Evolutionary conservation across 2,888 invertebrate species (phyloP), one percentile per base, ranked within the genome.

Genomic region (Amiota minor): DNA sequence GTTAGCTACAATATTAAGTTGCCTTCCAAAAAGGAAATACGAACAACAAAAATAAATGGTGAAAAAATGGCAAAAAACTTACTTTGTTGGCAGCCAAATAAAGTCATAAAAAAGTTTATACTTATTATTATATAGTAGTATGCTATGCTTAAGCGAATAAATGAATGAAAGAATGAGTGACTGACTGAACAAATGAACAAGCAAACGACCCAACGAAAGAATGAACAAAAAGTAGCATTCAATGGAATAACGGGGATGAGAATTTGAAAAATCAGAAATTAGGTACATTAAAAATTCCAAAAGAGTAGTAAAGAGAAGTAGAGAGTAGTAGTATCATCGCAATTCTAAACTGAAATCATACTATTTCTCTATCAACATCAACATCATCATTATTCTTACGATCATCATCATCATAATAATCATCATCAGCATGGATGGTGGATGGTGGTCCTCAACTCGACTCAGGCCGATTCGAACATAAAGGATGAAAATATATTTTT

Each of bases 251-350:
- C 2, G 1, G 23, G 35, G 35, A 35, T 3, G 35, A 2, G 35
- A 35, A 18, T 45, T 16, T 12, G 14, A 62, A 53, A 67, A 50
- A 59, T 9, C 8, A 23, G 50, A 23, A 68, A 68, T 68, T 68
- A 68, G 67, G 67, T 53, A 68, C 67, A 68, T 68, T 68, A 68
- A 68, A 68, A 68, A 68, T 68, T 68, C 67, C 35, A 35, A 53
- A 53, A 68, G 50, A 68, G 67, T 59, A 16, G 8, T 56, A 56
- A 4, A 2, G 3, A 23, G 3, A 6, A 35, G 35, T 4, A 35
- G 35, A 35, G 35, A 6, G 2, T 6, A 35, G 35, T 35, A 35
- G 2, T 8, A 23, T 23, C 23, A 35, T 35, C 4, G 35, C 35
- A 35, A 6, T 35, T 35, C 35, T 35, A 35, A 35, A 35, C 2